A percentile compares a stretch with the other conserved stretches of the same genome.
phyloP scores from a whole-genome alignment of 2,888 invertebrate genomes.

The Drosophila meridionalis region DNA sequence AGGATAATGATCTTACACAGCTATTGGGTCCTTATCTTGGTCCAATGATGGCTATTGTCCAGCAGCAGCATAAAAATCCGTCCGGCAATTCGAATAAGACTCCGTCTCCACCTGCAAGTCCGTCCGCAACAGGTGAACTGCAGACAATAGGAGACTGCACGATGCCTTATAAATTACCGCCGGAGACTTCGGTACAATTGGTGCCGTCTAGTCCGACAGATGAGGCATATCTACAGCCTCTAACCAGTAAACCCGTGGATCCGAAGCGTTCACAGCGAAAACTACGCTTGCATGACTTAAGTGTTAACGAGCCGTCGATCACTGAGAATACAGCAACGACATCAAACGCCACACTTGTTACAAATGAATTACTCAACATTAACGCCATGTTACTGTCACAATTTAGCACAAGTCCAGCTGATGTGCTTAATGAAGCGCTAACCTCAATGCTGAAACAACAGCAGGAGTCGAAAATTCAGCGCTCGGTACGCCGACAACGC shows the following conservation, averaged over 20 bases:
- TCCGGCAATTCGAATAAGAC: conserved; percentile 10
- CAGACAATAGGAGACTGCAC: conserved; percentile 55
- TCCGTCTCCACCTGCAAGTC: conserved; percentile 32
- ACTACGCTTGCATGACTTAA: conserved; percentile 28
- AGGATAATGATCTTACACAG: conserved; percentile 84
- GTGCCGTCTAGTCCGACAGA: conserved; percentile 82
- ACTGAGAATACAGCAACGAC: conserved; percentile 14
- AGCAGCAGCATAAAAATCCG: conserved; percentile 69
- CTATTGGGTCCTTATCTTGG: conserved; percentile 82
- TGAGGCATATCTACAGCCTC: conserved; percentile 25
- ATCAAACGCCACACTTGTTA: conserved; percentile 60
- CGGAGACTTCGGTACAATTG: conserved; percentile 84
- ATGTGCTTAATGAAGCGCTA: conserved; percentile 76
- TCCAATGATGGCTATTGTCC: conserved; percentile 72
- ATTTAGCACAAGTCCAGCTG: conserved; percentile 57
- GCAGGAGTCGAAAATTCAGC: conserved; percentile 63
- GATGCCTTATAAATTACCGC: conserved; percentile 83
- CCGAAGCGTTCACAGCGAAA: conserved; percentile 37
- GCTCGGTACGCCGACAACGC: conserved; percentile 60
- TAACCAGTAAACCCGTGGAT: conserved; percentile 5
- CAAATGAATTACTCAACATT: conserved; percentile 60
- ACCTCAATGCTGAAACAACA: conserved; percentile 78
- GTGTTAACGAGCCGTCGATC: conserved; percentile 11
- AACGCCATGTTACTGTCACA: conserved; percentile 64
- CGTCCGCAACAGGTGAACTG: conserved; percentile 43